Evolutionary conservation across 2,888 invertebrate species (phyloP).

Genomic region (Melitaea athalia): DNA sequence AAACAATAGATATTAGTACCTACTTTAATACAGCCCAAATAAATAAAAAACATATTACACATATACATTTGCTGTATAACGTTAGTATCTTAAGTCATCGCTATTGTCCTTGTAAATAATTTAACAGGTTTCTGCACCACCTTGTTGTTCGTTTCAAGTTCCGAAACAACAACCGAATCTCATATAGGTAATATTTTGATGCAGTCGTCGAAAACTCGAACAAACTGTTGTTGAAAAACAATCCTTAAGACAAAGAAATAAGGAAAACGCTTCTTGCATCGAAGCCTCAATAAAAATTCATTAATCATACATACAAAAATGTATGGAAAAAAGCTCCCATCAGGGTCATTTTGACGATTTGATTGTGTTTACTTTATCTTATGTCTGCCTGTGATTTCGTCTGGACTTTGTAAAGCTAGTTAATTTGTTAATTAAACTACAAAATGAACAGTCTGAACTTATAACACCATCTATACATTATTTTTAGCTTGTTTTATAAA

Average conservation of each 20-base stretch:
- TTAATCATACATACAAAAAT: constrained; percentile 30
- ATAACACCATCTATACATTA: no score
- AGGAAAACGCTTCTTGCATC: constrained; percentile 7
- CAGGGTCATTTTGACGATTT: constrained; percentile 35
- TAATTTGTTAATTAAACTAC: no score
- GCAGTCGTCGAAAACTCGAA: constrained; percentile 10
- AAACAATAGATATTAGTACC: no score
- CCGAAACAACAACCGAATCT: constrained; percentile 37
- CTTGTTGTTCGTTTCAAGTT: constrained; percentile 39
- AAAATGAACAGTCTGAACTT: no score
- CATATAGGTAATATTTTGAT: constrained; percentile 10
- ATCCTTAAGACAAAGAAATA: constrained; percentile 20
- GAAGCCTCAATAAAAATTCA: constrained; percentile 17
- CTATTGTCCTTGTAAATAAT: constrained; percentile 53
- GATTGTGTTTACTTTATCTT: constrained; percentile 10
- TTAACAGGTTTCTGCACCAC: constrained; percentile 53
- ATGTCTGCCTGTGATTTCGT: not conserved
- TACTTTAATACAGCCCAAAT: no score
- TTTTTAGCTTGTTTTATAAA: no score
- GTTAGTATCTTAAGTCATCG: constrained; percentile 40
- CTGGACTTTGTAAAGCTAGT: not conserved
- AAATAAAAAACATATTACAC: not conserved
- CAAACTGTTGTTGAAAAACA: constrained; percentile 12
- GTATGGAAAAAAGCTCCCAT: constrained; percentile 35
- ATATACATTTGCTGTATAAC: constrained; percentile 29